phyloP scores from a whole-genome alignment of 2,797 vertebrate genomes.

The Sebastes iracundus region DNA sequence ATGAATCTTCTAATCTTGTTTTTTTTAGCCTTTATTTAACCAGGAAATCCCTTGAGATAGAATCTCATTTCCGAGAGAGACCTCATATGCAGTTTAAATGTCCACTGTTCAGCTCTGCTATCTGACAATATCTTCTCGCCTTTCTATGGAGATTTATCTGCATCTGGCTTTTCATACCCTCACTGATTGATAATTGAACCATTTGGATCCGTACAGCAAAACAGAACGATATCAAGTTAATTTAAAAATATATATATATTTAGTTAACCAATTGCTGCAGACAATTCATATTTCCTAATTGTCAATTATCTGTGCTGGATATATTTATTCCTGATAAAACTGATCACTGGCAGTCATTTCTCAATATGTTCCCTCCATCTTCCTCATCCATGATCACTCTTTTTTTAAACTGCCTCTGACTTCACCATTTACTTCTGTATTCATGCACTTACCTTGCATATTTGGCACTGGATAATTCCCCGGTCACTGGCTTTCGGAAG shows the following conservation, averaged over 20 bases:
- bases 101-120: neutral
- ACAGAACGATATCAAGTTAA: neutral
- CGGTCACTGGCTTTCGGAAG: conserved; percentile 85
- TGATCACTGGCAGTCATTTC: neutral
- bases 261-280: neutral
- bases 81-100: neutral
- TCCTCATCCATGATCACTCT: neutral
- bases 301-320: neutral
- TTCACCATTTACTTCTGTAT: neutral
- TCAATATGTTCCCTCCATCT: neutral
- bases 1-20: neutral
- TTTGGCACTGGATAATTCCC: conserved; percentile 75
- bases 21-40: too few relatives aligned
- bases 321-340: neutral
- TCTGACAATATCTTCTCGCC: neutral
- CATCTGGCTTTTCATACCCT: neutral
- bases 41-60: too few relatives aligned
- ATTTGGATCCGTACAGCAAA: neutral
- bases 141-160: neutral
- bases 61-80: too few relatives aligned
- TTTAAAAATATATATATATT: neutral
- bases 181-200: neutral
- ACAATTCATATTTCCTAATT: neutral
- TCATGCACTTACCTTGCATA: conserved; percentile 85
- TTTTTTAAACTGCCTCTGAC: neutral